Evolutionary conservation across 2,888 invertebrate genomes (phyloP).

Genomic region (Noctua janthe): DNA sequence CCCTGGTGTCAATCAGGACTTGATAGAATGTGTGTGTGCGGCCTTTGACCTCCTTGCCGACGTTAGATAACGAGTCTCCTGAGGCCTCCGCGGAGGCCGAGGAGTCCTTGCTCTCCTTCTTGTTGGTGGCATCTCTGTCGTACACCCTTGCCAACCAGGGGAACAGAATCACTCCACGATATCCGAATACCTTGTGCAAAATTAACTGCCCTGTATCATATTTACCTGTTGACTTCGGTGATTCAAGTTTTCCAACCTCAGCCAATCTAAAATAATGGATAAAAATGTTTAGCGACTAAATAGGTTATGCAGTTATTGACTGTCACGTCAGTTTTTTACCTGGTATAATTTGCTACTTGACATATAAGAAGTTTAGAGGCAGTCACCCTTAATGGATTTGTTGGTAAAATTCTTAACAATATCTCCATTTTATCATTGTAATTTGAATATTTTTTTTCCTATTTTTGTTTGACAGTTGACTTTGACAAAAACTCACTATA

Average conservation of each 20-base stretch:
- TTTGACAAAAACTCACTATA: conserved; percentile 37
- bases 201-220: conserved; percentile 99
- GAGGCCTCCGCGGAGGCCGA: conserved; percentile 75
- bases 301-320: conserved; percentile 84
- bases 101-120: conserved; percentile 89
- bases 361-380: conserved; percentile 83
- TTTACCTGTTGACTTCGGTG: conserved; percentile 96
- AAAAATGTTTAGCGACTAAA: conserved; percentile 27
- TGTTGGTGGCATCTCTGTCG: conserved; percentile 96
- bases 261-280: conserved; percentile 92
- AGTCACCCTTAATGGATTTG: conserved; percentile 81
- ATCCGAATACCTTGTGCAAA: conserved; percentile 98
- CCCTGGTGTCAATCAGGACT: conserved; percentile 98
- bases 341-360: conserved; percentile 86
- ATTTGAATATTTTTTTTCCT: conserved; percentile 77
- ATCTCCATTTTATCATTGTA: conserved; percentile 90
- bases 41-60: conserved; percentile 96
- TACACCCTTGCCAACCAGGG: conserved; percentile 99
- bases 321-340: conserved; percentile 74
- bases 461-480: conserved; percentile 81
- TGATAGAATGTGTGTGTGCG: conserved; percentile 99
- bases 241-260: conserved; percentile 97
- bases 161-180: conserved; percentile 98
- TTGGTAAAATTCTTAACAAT: conserved; percentile 86
- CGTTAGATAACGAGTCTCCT: conserved; percentile 86